Evolutionary conservation across 2,888 invertebrate species (phyloP).

Genomic region (Onthophagus sagittarius): DNA sequence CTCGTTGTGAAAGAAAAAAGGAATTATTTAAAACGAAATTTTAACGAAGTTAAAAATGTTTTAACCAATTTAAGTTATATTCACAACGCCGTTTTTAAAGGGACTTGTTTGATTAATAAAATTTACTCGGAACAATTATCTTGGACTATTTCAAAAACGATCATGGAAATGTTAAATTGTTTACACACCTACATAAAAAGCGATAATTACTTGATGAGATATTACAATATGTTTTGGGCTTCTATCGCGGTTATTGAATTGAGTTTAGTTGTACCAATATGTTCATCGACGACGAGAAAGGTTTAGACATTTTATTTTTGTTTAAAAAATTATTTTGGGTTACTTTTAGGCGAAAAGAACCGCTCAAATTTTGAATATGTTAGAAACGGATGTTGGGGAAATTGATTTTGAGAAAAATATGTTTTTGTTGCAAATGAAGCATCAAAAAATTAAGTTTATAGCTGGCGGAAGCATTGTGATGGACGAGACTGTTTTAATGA

Average conservation of each 20-base stretch:
- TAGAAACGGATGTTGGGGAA: slow-evolving; percentile 1
- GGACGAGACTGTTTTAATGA: slow-evolving; percentile 28
- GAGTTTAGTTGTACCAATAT: slow-evolving; percentile 20
- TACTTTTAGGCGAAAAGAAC: slow-evolving; percentile 23
- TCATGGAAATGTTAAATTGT: slow-evolving; percentile 23
- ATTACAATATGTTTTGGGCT: slow-evolving; percentile 23
- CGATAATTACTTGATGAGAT: slow-evolving; percentile 11
- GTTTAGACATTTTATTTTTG: slow-evolving; percentile 14
- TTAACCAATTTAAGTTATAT: slow-evolving; percentile 17
- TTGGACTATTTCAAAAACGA: slow-evolving; percentile 17
- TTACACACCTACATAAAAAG: slow-evolving; percentile 17
- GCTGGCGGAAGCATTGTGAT: slow-evolving; percentile 28
- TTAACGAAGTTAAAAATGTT: not conserved
- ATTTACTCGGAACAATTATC: slow-evolving; percentile 21
- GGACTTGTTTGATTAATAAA: slow-evolving; percentile 13
- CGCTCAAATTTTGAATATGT: slow-evolving; percentile 24
- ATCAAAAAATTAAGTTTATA: slow-evolving; percentile 27
- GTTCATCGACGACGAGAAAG: slow-evolving; percentile 19
- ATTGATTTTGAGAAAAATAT: slow-evolving; percentile 25
- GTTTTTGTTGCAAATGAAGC: slow-evolving; percentile 28
- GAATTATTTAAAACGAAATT: not conserved
- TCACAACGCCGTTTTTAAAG: slow-evolving; percentile 18
- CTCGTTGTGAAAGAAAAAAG: slow-evolving; percentile 8
- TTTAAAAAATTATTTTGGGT: not conserved
- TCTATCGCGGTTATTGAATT: slow-evolving; percentile 20